A percentile compares a stretch with the other conserved stretches of the same genome.
phyloP scores from a whole-genome alignment of 2,113 vertebrate species.

The pig (Sus scrofa) region T2T-Sscrofa CM000812.6:43560501-43561000 shows the following conservation, averaged over 20 bases:
- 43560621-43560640: conserved; percentile 41
- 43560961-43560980: background rate
- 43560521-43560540: conserved; percentile 25
- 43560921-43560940: background rate
- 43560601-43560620: background rate
- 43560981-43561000: background rate
- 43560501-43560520: background rate
- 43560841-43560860: background rate
- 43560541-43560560: background rate
- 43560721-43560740: background rate
- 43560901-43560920: background rate
- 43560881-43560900: background rate
- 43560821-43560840: background rate
- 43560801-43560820: background rate
- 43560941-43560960: background rate
- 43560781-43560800: background rate
- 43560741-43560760: background rate
- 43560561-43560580: conserved; percentile 37
- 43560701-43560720: background rate
- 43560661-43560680: background rate
- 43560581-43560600: conserved; percentile 21
- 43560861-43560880: background rate
- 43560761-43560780: background rate
- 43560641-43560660: background rate
- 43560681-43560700: conserved; percentile 5